Evolutionary conservation across 1,140 invertebrate genomes (phyloP).

Genomic region (Drosophila lacertosa): DNA sequence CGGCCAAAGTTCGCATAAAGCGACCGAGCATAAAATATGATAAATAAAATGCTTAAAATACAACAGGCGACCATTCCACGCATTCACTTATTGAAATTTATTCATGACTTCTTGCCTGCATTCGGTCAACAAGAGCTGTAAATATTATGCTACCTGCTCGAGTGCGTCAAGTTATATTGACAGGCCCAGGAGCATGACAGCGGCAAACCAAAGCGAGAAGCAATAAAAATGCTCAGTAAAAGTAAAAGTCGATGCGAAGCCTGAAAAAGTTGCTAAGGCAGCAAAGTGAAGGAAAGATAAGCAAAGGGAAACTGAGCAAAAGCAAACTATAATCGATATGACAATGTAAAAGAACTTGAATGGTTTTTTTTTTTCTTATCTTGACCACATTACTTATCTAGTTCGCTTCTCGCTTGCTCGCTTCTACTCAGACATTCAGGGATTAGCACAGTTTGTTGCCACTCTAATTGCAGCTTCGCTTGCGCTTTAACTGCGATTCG

Average conservation of each 20-base stretch:
- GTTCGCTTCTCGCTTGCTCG: not conserved
- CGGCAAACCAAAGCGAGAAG: not conserved
- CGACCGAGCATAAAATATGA: constrained; percentile 31
- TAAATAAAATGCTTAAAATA: constrained; percentile 43
- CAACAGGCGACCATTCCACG: constrained; percentile 13
- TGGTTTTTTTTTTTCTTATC: no score
- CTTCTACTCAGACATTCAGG: not conserved
- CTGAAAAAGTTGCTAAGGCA: no score
- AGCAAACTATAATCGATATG: no score
- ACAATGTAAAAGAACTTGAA: no score
- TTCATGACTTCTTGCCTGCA: constrained; percentile 57
- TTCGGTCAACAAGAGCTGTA: constrained; percentile 16
- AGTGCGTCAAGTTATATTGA: not conserved
- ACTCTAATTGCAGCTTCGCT: constrained; percentile 11
- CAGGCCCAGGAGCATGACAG: not conserved
- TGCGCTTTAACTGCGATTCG: not conserved
- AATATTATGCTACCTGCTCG: constrained; percentile 11
- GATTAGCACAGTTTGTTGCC: constrained; percentile 7
- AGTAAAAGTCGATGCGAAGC: not conserved
- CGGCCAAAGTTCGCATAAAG: constrained; percentile 47
- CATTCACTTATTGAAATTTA: constrained; percentile 56
- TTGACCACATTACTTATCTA: no score
- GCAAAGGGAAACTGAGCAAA: not conserved
- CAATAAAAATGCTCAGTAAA: not conserved
- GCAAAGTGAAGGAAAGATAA: no score